Conservation (phyloP, 2,888 invertebrate species). For the Caenorhabditis parvicauda region DNA sequence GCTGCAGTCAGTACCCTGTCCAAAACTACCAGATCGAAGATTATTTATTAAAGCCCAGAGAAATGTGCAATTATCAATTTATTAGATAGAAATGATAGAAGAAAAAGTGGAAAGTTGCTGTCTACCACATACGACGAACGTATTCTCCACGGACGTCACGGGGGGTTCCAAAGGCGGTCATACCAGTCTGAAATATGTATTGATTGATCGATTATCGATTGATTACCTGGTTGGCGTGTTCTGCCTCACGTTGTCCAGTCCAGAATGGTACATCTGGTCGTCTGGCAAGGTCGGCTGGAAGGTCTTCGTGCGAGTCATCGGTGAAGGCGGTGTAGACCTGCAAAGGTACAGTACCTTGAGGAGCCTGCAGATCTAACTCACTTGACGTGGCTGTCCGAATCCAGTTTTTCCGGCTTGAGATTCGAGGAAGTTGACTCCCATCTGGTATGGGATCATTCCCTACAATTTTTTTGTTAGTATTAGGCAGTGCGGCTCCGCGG, state of each 20-base stretch:
- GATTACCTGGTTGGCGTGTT: constrained; percentile 58
- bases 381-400: constrained; percentile 66
- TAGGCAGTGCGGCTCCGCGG: too few species aligned
- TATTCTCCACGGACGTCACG: constrained; percentile 62
- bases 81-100: too few species aligned
- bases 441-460: constrained; percentile 67
- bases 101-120: too few species aligned
- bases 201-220: background rate
- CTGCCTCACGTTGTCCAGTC: constrained; percentile 58
- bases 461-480: constrained; percentile 41
- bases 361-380: background rate
- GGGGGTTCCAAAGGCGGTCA: constrained; percentile 63
- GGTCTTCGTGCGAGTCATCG: constrained; percentile 62
- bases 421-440: constrained; percentile 68
- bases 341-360: too few species aligned
- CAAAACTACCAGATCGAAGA: too few species aligned
- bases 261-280: constrained; percentile 63
- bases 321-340: constrained; percentile 59
- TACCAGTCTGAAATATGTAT: constrained; percentile 51
- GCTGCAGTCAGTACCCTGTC: too few species aligned
- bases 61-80: too few species aligned
- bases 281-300: constrained; percentile 61
- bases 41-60: too few species aligned
- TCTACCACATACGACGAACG: constrained; percentile 57
- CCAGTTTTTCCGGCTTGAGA: constrained; percentile 68